These are phyloP conservation scores for Anableps anableps DNA, from an alignment of 2,797 vertebrate genomes.

Conservation along the genomic window DNA sequence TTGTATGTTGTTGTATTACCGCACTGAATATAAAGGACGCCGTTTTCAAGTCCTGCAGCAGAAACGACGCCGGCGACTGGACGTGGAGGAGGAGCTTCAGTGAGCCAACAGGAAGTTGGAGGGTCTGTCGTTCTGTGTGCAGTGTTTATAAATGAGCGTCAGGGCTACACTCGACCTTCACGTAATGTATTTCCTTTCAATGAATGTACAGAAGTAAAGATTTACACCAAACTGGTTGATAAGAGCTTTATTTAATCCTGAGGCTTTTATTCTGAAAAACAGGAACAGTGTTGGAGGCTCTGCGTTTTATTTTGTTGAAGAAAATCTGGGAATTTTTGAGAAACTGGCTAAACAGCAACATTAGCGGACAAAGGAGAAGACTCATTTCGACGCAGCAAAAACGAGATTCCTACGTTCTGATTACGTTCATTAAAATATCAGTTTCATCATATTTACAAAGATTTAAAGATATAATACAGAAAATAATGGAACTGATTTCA, in stretches of 20 bases:
- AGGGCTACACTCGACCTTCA: constrained; percentile 62
- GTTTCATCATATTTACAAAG: too few species aligned
- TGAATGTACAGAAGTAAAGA: constrained; percentile 76
- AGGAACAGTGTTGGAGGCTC: too few species aligned
- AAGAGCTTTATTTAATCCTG: not conserved
- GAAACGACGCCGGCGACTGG: not conserved
- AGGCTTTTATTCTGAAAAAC: constrained; percentile 21
- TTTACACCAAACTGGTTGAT: constrained; percentile 50
- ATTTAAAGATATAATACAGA: too few species aligned
- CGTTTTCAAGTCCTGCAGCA: not conserved
- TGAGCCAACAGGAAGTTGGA: not conserved
- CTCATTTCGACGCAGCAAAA: too few species aligned
- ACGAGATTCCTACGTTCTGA: too few species aligned
- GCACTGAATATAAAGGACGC: constrained; percentile 27
- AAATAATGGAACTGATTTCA: too few species aligned
- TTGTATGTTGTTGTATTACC: constrained; percentile 68
- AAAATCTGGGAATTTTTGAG: too few species aligned
- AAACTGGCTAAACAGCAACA: too few species aligned
- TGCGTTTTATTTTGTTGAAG: too few species aligned
- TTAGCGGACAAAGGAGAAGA: too few species aligned
- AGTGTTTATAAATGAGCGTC: constrained; percentile 15
- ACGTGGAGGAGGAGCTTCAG: not conserved
- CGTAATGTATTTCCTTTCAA: constrained; percentile 68
- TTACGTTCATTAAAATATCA: too few species aligned
- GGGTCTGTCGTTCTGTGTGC: not conserved